phyloP scores from a whole-genome alignment of 2,888 invertebrate species.

The Lepeophtheirus nordmannii region DNA sequence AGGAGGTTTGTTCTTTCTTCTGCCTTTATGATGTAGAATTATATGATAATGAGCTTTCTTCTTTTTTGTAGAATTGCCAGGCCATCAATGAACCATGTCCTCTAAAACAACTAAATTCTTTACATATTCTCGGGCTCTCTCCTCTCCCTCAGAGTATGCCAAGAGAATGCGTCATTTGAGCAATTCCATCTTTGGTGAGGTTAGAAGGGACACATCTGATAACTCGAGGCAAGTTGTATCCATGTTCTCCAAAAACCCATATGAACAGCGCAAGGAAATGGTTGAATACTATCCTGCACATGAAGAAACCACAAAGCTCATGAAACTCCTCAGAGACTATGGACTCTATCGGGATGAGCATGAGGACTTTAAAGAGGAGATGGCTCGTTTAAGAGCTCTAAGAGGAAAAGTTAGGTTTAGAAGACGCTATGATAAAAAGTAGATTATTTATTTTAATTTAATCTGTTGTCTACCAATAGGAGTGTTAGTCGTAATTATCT shows the following conservation, averaged over 20 bases:
- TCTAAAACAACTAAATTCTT: too few relatives aligned
- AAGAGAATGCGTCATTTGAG: slow-evolving; percentile 68
- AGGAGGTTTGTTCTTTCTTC: neutral
- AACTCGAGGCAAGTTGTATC: slow-evolving; percentile 53
- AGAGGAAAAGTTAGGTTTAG: slow-evolving; percentile 48
- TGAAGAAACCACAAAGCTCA: slow-evolving; percentile 54
- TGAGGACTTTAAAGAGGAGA: slow-evolving; percentile 73
- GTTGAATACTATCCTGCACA: slow-evolving; percentile 74
- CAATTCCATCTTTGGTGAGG: slow-evolving; percentile 75
- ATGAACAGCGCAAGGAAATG: slow-evolving; percentile 49
- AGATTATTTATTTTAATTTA: too few relatives aligned
- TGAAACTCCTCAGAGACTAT: slow-evolving; percentile 47
- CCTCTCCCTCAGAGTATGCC: slow-evolving; percentile 54
- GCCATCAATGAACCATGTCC: too few relatives aligned
- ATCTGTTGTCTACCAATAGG: too few relatives aligned
- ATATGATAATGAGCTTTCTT: too few relatives aligned
- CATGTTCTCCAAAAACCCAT: slow-evolving; percentile 56
- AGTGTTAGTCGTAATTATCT: too few relatives aligned
- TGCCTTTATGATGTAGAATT: too few relatives aligned
- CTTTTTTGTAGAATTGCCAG: too few relatives aligned
- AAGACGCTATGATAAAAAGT: too few relatives aligned
- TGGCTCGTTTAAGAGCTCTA: slow-evolving; percentile 54
- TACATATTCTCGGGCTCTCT: too few relatives aligned
- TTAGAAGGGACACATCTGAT: slow-evolving; percentile 53
- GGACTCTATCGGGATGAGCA: slow-evolving; percentile 51